phyloP scores from a whole-genome alignment of 2,113 vertebrate genomes.

The Dermatemys mawii region DNA sequence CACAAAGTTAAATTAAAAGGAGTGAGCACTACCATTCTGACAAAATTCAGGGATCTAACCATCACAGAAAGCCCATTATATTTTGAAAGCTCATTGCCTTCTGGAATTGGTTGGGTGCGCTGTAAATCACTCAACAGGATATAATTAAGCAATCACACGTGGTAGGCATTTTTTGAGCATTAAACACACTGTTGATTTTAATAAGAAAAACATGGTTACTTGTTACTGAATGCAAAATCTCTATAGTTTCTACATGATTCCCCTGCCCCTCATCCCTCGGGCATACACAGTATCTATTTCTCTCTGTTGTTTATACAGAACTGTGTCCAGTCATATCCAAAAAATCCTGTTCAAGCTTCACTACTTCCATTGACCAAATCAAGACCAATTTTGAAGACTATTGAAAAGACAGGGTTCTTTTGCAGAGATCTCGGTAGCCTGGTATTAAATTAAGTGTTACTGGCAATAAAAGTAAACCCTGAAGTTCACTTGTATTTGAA shows the following conservation, averaged over 20 bases:
- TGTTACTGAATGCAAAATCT: conserved; percentile 46
- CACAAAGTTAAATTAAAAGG: not conserved
- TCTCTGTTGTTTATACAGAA: not conserved
- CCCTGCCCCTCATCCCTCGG: rapidly evolving
- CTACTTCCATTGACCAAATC: conserved; percentile 27
- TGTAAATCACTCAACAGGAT: conserved; percentile 53
- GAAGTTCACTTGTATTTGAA: not conserved
- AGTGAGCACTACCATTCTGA: not conserved
- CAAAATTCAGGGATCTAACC: conserved; percentile 18
- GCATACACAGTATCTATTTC: not conserved
- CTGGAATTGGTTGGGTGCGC: not conserved
- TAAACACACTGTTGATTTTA: conserved; percentile 4
- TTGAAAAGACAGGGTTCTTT: conserved; percentile 8
- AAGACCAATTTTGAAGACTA: not conserved
- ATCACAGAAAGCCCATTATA: conserved; percentile 25
- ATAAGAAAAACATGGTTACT: not conserved
- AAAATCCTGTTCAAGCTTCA: conserved; percentile 8
- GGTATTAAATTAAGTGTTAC: not conserved
- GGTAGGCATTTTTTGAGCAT: conserved; percentile 19
- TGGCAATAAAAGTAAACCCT: conserved; percentile 8
- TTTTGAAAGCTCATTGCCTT: conserved; percentile 41
- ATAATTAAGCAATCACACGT: conserved; percentile 55
- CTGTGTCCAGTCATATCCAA: not conserved
- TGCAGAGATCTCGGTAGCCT: not conserved
- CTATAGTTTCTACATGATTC: conserved; percentile 15